phyloP scores from a whole-genome alignment of 2,888 invertebrate species.

The Horisme vitalbata region DNA sequence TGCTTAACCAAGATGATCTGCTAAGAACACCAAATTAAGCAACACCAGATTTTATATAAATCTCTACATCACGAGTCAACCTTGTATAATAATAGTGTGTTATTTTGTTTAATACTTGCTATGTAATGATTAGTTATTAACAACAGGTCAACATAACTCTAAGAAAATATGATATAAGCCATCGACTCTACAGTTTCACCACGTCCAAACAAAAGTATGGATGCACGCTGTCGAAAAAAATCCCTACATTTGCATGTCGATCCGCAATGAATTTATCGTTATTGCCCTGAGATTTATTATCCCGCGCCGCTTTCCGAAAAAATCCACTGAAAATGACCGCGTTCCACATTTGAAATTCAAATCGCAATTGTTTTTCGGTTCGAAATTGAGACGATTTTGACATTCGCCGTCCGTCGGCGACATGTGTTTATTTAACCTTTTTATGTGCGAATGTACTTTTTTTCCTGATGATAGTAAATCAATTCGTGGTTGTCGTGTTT shows the following conservation, averaged over 20 bases:
- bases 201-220: conserved; percentile 56
- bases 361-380: conserved; percentile 74
- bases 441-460: conserved; percentile 43
- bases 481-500: conserved; percentile 57
- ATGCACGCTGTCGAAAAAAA: conserved; percentile 71
- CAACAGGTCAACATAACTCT: neutral
- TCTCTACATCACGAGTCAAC: conserved; percentile 25
- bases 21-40: too few relatives aligned
- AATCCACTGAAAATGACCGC: conserved; percentile 73
- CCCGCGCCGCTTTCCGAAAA: conserved; percentile 68
- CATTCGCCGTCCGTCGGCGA: conserved; percentile 62
- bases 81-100: conserved; percentile 43
- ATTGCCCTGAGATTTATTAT: conserved; percentile 79
- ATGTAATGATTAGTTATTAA: conserved; percentile 50
- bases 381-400: conserved; percentile 81
- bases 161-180: neutral
- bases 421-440: conserved; percentile 58
- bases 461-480: conserved; percentile 61
- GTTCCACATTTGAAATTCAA: conserved; percentile 76
- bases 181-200: conserved; percentile 45
- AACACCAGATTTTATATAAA: conserved; percentile 19
- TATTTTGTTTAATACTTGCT: conserved; percentile 46
- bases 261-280: conserved; percentile 82
- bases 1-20: too few relatives aligned
- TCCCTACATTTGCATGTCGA: conserved; percentile 80